Base-by-base conservation (phyloP, 2,113 vertebrate genomes). In the Mirza zaza region DNA sequence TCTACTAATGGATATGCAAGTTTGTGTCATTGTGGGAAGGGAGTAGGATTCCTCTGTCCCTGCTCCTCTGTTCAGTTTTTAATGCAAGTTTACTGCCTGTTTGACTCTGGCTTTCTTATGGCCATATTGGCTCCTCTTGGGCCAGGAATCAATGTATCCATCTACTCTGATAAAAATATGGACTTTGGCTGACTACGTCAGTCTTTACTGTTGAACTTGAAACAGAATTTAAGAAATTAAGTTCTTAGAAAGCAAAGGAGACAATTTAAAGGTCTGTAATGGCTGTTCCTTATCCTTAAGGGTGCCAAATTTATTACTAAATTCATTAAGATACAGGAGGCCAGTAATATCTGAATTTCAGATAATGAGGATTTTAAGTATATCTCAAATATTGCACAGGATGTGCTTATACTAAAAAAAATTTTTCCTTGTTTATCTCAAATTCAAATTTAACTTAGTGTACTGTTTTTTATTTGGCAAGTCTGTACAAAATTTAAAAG, bases 401-500 rank as follows among this genome's bases (percentile, higher is more conserved):
- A 75, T 9, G 65, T 20, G 67, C 23, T 57, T 87, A 59, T 29
- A 70, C 57, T 63, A 32, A 84, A 82, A 90, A 77, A 55, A 77
- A 14, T 11, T 50, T 84, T 23, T 96, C 18, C 80, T 87, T 61
- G 9, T 42, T 55, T 94, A 52, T 89, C 42, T 94, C 13, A 50
- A 42, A 89, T 85, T 93, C 23, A 77, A 20, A 77, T 92, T 57
- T 76, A 96, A 70, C 32, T 70, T 93, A 23, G 17, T 68, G 12
- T 36, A 80, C 86, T 80, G 8, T 39, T 67, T 94, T 94, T 92
- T 87, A 61, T 55, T 27, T 93, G 73, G 34, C 17, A 42, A 39
- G 20, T 89, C 59, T 82, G 2, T 70, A 80, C 65, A 97, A 77
- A 92, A 61, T 81, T 68, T 87, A 79, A 93, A 87, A 90, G 48